These are phyloP conservation scores for Cheracebus regulus DNA, from an alignment of 2,797 vertebrate species.

Conservation along the genomic window DNA sequence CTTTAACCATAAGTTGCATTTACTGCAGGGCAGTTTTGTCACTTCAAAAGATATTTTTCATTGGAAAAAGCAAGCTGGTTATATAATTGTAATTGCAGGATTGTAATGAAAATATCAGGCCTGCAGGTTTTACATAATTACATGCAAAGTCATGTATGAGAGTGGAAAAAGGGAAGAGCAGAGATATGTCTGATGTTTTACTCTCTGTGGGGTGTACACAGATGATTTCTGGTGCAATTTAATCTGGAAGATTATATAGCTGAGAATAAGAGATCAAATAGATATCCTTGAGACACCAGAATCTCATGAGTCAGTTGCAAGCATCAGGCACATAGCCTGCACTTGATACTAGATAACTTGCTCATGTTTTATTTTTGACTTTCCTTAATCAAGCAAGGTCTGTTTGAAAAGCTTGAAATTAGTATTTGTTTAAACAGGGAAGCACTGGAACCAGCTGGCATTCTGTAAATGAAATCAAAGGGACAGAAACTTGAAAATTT, in stretches of 20 bases:
- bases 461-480: neutral
- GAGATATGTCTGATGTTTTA: conserved; percentile 67
- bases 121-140: conserved; percentile 78
- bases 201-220: conserved; percentile 51
- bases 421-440: conserved; percentile 27
- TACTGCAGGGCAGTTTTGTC: conserved; percentile 64
- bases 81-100: conserved; percentile 82
- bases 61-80: conserved; percentile 82
- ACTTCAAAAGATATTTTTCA: conserved; percentile 65
- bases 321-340: conserved; percentile 7
- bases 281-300: neutral
- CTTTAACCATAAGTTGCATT: conserved; percentile 69
- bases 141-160: conserved; percentile 75
- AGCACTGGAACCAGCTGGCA: neutral
- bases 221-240: conserved; percentile 73
- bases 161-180: conserved; percentile 70
- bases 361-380: conserved; percentile 29
- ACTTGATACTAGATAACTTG: conserved; percentile 45
- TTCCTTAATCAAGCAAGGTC: conserved; percentile 53
- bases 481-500: neutral
- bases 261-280: neutral
- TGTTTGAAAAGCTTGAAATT: conserved; percentile 31
- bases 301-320: conserved; percentile 31
- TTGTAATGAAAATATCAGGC: conserved; percentile 77
- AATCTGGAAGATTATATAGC: conserved; percentile 26